Evolutionary conservation across 2,888 invertebrate species (phyloP), one percentile per base, ranked within the genome.

Genomic region (Keiferia lycopersicella): DNA sequence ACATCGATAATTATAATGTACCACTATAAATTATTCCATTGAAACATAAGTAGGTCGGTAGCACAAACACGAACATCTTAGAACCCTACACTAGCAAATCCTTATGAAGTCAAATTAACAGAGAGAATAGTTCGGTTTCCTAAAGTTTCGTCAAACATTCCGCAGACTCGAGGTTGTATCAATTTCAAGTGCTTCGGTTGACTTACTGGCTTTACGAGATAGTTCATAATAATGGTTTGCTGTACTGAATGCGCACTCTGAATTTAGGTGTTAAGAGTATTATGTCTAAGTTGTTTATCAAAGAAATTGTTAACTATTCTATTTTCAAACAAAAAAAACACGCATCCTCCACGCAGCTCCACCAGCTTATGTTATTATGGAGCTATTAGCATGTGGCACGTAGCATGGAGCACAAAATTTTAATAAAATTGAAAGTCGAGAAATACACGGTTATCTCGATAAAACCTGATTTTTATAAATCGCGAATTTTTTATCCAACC

Each of bases 1-100:
- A 34, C 34, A 34, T 34, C 6, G 68, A 63, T 65, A 70, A 69
- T 71, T 68, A 69, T 69, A 68, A 70, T 22, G 11, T 18, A 18
- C 22, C 22, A 16, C 45, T 45, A 45, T 45, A n/a, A 45, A 45
- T 45, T n/a, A 45, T 16, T n/a, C 16, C 16, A 45, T 45, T 16
- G 45, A 45, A 45, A 45, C 45, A 16, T 45, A 16, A 45, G 6
- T 34, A 34, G 34, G 34, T 34, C 34, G 34, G 10, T 34, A 8
- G 34, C 10, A 34, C 34, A 34, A 34, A 34, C 34, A 34, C 1
- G 34, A 34, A 45, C n/a, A 45, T 45, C n/a, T n/a, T 16, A n/a
- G 7, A 63, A 65, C 67, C 64, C 45, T 20, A 50, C 20, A 50
- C 68, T 64, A 22, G 2, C 18, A 18, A 11, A 20, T 20, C 50